Evolutionary conservation across 2,113 vertebrate species (phyloP).

Genomic region (Prunella himalayana): DNA sequence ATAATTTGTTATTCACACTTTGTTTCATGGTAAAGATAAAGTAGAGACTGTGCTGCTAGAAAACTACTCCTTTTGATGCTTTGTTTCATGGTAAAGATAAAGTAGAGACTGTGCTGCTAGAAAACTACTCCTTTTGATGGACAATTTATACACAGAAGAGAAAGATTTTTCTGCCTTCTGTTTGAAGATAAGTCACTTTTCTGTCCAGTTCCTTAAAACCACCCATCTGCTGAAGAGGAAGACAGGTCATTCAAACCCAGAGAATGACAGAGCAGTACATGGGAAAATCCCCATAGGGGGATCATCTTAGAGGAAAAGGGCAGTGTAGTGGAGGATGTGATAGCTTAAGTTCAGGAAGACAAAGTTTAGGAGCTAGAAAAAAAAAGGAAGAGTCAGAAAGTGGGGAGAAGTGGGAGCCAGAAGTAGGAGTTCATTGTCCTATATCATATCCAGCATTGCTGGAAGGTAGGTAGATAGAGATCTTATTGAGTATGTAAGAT

Average conservation of each 20-base stretch:
- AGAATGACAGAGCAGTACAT: background rate
- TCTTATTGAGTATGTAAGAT: background rate
- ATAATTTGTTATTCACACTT: background rate
- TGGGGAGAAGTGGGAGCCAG: background rate
- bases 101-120: background rate
- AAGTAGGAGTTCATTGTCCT: background rate
- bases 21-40: background rate
- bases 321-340: fast-evolving
- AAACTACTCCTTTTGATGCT: background rate
- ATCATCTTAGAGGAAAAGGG: background rate
- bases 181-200: background rate
- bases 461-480: background rate
- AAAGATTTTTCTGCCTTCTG: background rate
- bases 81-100: background rate
- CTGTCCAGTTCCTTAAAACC: background rate
- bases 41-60: background rate
- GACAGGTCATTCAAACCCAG: background rate
- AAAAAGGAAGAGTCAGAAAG: background rate
- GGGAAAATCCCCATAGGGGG: background rate
- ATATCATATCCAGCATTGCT: background rate
- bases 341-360: background rate
- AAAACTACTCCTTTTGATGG: background rate
- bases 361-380: background rate
- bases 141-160: background rate
- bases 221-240: background rate